Conservation (phyloP, 37 sponge, comb jelly and placozoan species). For the Halisarca cf. caerulea region DNA sequence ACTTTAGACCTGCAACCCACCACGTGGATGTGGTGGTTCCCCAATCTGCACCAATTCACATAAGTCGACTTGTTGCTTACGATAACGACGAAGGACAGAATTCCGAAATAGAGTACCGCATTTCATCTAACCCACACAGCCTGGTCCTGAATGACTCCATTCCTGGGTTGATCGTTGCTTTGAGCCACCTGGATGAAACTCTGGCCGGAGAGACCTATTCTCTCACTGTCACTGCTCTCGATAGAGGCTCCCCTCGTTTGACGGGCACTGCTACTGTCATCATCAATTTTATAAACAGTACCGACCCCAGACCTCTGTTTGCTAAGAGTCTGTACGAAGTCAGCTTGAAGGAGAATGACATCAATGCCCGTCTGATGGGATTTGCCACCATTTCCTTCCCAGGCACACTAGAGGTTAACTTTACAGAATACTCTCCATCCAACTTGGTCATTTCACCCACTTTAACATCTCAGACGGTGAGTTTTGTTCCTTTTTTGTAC, state of each 20-base stretch:
- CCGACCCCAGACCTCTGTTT: background rate
- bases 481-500: too few relatives aligned
- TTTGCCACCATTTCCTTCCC: too few relatives aligned
- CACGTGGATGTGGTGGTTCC: slow-evolving; percentile 15
- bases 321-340: background rate
- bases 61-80: background rate
- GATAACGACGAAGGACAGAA: background rate
- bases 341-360: too few relatives aligned
- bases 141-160: background rate
- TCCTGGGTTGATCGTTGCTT: slow-evolving; percentile 4
- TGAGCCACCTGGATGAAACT: background rate
- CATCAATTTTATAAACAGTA: background rate
- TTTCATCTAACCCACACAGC: background rate
- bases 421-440: too few relatives aligned
- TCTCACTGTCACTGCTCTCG: background rate
- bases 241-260: background rate
- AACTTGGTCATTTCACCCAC: too few relatives aligned
- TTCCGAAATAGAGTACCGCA: background rate
- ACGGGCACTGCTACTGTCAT: slow-evolving; percentile 5
- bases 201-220: background rate
- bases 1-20: background rate
- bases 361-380: too few relatives aligned
- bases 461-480: too few relatives aligned
- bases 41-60: too few relatives aligned
- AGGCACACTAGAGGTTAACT: too few relatives aligned